These are phyloP conservation scores for Limonius californicus DNA, from an alignment of 1,140 invertebrate species.

Conservation along the genomic window DNA sequence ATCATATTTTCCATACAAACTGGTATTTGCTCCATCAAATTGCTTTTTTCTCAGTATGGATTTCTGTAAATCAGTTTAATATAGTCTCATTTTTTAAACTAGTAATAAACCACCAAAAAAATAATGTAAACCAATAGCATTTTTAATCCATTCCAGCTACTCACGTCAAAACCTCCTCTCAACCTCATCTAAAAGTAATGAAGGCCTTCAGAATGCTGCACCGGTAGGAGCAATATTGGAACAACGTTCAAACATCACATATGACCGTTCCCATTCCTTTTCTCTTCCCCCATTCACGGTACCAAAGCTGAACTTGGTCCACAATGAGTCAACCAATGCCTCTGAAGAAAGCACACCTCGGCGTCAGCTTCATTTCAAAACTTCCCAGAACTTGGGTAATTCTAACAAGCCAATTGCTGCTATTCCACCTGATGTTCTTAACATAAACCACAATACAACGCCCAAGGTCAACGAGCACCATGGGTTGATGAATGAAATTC, in stretches of 20 bases:
- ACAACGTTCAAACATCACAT: neutral
- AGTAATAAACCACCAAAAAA: too few relatives aligned
- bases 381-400: neutral
- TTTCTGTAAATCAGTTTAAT: too few relatives aligned
- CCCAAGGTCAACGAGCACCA: neutral
- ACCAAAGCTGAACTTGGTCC: slow-evolving; percentile 41
- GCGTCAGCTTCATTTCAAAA: slow-evolving; percentile 4
- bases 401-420: slow-evolving; percentile 22
- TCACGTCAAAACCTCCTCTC: slow-evolving; percentile 81
- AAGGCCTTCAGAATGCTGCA: slow-evolving; percentile 43
- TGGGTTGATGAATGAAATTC: neutral
- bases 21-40: too few relatives aligned
- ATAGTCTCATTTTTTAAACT: too few relatives aligned
- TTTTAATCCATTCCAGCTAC: slow-evolving; percentile 57
- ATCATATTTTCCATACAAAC: too few relatives aligned
- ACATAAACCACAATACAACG: slow-evolving; percentile 47
- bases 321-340: slow-evolving; percentile 31
- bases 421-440: slow-evolving; percentile 52
- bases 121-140: too few relatives aligned
- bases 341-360: slow-evolving; percentile 29
- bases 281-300: slow-evolving; percentile 23
- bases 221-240: slow-evolving; percentile 21
- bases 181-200: slow-evolving; percentile 71
- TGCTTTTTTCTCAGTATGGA: too few relatives aligned
- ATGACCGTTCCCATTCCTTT: slow-evolving; percentile 36